Evolutionary conservation across 2,113 vertebrate genomes (phyloP).

Genomic region (Elachura formosa): DNA sequence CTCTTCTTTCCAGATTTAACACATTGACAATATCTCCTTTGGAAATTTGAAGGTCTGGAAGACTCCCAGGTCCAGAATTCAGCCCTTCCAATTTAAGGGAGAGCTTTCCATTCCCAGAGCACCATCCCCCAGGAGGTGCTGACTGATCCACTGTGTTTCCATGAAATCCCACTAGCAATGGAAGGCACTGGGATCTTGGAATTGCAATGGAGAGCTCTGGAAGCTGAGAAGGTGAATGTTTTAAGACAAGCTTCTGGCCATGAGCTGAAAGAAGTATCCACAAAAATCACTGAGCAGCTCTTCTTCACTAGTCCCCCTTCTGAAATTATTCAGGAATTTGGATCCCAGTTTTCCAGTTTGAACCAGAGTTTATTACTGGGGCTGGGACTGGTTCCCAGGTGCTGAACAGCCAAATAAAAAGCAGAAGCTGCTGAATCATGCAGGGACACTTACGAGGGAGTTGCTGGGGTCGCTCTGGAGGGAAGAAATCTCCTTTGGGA

Average conservation of each 20-base stretch:
- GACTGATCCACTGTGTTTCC: background rate
- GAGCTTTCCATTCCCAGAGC: background rate
- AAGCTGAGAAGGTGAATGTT: background rate
- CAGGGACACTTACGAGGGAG: constrained; percentile 87
- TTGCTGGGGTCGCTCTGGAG: constrained; percentile 84
- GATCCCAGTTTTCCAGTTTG: background rate
- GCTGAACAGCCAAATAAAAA: background rate
- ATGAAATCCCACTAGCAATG: background rate
- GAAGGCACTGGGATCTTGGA: background rate
- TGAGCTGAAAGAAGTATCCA: background rate
- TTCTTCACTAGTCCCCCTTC: background rate
- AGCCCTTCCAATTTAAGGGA: background rate
- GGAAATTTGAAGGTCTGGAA: background rate
- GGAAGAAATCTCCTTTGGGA: constrained; percentile 91
- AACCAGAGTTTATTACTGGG: background rate
- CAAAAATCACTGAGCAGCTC: background rate
- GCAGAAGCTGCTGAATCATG: background rate
- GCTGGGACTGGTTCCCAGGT: background rate
- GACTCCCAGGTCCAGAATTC: background rate
- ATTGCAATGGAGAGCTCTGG: background rate
- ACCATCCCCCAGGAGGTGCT: background rate
- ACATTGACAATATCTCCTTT: background rate
- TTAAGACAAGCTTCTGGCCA: constrained; percentile 6
- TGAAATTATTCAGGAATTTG: background rate
- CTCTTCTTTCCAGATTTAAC: background rate